Evolutionary conservation across 2,888 invertebrate species (phyloP).

Genomic region (Nomada goodeniana): DNA sequence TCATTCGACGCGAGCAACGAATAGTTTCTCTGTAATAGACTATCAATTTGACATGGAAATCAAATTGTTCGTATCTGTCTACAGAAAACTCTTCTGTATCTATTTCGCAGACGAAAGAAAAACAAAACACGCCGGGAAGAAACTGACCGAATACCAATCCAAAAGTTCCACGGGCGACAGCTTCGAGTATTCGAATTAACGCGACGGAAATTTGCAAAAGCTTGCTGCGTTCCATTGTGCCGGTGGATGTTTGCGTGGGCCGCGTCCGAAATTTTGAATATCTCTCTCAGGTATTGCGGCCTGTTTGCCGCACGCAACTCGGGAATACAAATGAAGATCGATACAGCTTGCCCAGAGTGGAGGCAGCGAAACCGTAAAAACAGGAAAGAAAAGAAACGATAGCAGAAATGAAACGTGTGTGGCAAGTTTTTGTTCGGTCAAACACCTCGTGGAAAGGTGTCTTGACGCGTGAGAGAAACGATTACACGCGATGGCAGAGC

Average conservation of each 20-base stretch:
- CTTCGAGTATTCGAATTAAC: conserved; percentile 14
- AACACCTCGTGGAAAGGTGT: conserved; percentile 24
- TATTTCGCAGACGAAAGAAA: too few species aligned
- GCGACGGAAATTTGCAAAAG: not conserved
- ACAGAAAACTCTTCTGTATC: not conserved
- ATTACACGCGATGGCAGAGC: not conserved
- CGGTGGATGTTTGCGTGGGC: conserved; percentile 1
- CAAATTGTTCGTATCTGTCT: not conserved
- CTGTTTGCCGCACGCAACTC: conserved; percentile 3
- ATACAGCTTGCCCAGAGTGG: conserved; percentile 14
- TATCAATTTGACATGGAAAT: too few species aligned
- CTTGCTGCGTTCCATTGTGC: not conserved
- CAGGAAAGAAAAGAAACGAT: conserved; percentile 9
- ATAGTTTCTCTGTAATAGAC: not conserved
- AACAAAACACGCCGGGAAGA: too few species aligned
- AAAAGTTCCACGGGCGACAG: not conserved
- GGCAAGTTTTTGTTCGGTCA: conserved; percentile 30
- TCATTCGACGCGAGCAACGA: conserved; percentile 2
- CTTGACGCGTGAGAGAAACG: not conserved
- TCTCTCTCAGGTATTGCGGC: conserved; percentile 43
- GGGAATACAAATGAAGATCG: conserved; percentile 65
- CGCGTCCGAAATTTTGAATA: conserved; percentile 31
- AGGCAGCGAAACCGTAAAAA: not conserved
- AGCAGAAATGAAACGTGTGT: conserved; percentile 1
- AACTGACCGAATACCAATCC: not conserved